Evolutionary conservation across 2,888 invertebrate species (phyloP).

Genomic region (Cryptocephalus moraei): DNA sequence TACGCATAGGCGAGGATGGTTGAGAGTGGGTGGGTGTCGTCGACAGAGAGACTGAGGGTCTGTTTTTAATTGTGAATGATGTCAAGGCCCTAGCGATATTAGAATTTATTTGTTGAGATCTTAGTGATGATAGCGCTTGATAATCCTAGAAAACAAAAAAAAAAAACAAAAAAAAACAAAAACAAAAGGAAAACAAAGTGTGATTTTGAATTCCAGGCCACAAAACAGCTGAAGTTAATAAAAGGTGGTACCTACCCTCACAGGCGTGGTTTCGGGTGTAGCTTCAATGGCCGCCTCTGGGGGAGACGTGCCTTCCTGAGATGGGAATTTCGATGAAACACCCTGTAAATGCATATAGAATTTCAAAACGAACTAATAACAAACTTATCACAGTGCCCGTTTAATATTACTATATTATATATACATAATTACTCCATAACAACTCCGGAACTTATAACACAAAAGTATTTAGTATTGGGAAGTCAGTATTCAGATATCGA

Average conservation of each 20-base stretch:
- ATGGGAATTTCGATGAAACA: conserved; percentile 12
- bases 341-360: conserved; percentile 9
- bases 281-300: conserved; percentile 85
- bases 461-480: no score
- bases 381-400: no score
- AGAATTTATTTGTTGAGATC: conserved; percentile 47
- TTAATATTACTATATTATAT: no score
- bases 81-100: conserved; percentile 57
- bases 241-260: conserved; percentile 43
- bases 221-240: neutral
- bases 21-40: conserved; percentile 45
- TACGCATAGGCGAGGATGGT: conserved; percentile 60
- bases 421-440: no score
- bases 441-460: no score
- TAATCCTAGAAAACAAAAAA: conserved; percentile 12
- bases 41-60: conserved; percentile 29
- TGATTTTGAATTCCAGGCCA: neutral
- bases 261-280: conserved; percentile 80
- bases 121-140: conserved; percentile 4
- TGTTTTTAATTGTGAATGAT: conserved; percentile 34
- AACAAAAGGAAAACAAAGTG: conserved; percentile 1
- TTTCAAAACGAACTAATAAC: no score
- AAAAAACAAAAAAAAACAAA: conserved; percentile 3
- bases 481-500: no score
- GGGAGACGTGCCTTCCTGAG: conserved; percentile 56